Conservation (phyloP, 2,113 vertebrate genomes). For the Trinectes maculatus region DNA sequence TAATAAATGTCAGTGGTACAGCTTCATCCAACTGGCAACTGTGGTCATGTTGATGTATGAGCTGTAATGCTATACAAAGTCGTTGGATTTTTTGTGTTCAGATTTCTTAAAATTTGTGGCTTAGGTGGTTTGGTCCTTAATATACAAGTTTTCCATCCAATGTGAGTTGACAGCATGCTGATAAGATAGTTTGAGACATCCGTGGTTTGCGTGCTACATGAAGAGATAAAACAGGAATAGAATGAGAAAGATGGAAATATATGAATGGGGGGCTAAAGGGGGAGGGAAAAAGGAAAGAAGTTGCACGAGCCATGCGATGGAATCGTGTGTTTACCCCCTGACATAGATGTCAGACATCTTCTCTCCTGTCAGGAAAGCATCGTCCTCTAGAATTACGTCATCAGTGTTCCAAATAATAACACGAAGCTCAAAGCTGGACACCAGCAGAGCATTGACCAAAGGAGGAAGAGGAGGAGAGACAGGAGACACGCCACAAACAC, state of each 20-base stretch:
- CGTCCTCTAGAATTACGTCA: constrained; percentile 85
- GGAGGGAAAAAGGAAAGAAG: constrained; percentile 1
- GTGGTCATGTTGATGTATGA: too few relatives aligned
- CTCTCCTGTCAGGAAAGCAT: constrained; percentile 86
- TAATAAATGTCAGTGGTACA: too few relatives aligned
- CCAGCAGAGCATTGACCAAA: constrained; percentile 73
- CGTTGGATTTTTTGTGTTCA: not conserved
- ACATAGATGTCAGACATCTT: constrained; percentile 87
- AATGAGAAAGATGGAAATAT: constrained; percentile 1
- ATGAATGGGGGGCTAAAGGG: constrained; percentile 9
- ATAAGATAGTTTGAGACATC: constrained; percentile 37
- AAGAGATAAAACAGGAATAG: constrained; percentile 24
- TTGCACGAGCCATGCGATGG: constrained; percentile 79
- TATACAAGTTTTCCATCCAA: constrained; percentile 13
- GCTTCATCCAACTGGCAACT: too few relatives aligned
- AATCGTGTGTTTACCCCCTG: constrained; percentile 84
- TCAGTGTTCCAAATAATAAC: constrained; percentile 83
- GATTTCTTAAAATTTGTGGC: not conserved
- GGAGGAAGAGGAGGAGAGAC: constrained; percentile 67
- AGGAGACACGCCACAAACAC: constrained; percentile 35
- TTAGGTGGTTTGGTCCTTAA: constrained; percentile 61
- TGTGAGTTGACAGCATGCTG: constrained; percentile 41
- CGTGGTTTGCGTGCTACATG: constrained; percentile 52
- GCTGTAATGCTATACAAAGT: too few relatives aligned
- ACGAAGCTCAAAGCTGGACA: constrained; percentile 83